Evolutionary conservation across 1,140 invertebrate species (phyloP), one percentile per base, ranked within the genome.

Genomic region (Monomorium pharaonis): DNA sequence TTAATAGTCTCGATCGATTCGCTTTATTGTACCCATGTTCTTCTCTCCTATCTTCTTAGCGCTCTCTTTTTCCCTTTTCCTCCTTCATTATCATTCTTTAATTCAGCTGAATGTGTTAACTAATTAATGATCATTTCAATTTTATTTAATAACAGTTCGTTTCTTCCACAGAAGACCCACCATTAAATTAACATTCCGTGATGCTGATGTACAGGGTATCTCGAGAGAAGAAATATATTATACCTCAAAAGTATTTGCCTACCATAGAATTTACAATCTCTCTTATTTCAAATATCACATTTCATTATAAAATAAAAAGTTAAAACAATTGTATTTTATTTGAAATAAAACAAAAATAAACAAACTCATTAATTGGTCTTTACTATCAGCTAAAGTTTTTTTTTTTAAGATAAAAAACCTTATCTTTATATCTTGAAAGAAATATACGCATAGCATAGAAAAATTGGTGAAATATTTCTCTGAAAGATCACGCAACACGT

Each of bases 1-100:
- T 80, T 67, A 67, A 83, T 76, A 62, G 69, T 88, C 63, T 87
- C 88, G 21, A 77, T 84, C 67, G 47, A 76, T 85, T 51, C 51
- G 56, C 69, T 84, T 78, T 56, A 58, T 70, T 56, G n/a, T 56
- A 70, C 12, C 24, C 44, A 16, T 58, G 2, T 60, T 63, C n/a
- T n/a, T n/a, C 49, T 33, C 24, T 27, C 47, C n/a, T 14, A 1
- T 21, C 12, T 14, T 44, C 21, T 51, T 69, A 27, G 12, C 10
- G 18, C 27, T 69, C 37, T 44, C 27, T 42, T 12, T 37, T 33
- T 56, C 21, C 37, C 18, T n/a, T n/a, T n/a, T n/a, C n/a, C 47
- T 58, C 6, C 72, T 7, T 56, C 67, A 44, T 18, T 42, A 27
- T 80, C 30, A 24, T 58, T 80, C 7, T 69, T 54, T 27, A n/a